A percentile compares a stretch with the other conserved stretches of the same genome.
These are phyloP conservation scores for Takifugu rubripes DNA, from an alignment of 2,797 vertebrate species.

Conservation along the genomic window DNA sequence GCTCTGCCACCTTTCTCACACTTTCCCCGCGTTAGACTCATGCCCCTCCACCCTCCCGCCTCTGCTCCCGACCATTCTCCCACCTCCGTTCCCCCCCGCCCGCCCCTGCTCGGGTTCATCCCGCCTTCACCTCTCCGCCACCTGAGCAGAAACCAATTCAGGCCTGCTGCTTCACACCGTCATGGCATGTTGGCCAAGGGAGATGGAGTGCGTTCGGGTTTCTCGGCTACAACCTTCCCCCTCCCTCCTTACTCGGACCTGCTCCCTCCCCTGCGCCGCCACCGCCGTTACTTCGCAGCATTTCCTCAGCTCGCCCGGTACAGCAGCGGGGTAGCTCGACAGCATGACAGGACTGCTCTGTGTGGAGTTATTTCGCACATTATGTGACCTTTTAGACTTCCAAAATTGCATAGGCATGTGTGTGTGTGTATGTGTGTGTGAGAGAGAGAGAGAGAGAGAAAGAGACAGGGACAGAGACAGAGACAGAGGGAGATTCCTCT, in stretches of 20 bases:
- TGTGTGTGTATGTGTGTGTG: constrained; percentile 12
- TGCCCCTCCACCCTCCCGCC: too few species aligned
- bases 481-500: constrained; percentile 12
- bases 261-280: constrained; percentile 14
- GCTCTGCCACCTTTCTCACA: constrained; percentile 32
- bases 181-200: constrained; percentile 70
- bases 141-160: constrained; percentile 71
- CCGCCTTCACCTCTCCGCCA: constrained; percentile 59
- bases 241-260: not conserved
- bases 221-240: constrained; percentile 38
- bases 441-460: too few species aligned
- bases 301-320: constrained; percentile 55
- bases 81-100: constrained; percentile 8
- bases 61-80: not conserved
- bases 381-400: constrained; percentile 56
- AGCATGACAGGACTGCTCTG: constrained; percentile 36
- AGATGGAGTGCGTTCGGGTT: constrained; percentile 72
- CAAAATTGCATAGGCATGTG: constrained; percentile 32
- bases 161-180: constrained; percentile 64
- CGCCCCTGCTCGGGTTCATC: constrained; percentile 57
- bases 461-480: too few species aligned
- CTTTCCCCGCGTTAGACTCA: not conserved
- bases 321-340: constrained; percentile 54
- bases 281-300: constrained; percentile 44
- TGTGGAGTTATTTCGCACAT: constrained; percentile 52